Evolutionary conservation across 2,888 invertebrate genomes (phyloP).

Genomic region (Griposia aprilina): DNA sequence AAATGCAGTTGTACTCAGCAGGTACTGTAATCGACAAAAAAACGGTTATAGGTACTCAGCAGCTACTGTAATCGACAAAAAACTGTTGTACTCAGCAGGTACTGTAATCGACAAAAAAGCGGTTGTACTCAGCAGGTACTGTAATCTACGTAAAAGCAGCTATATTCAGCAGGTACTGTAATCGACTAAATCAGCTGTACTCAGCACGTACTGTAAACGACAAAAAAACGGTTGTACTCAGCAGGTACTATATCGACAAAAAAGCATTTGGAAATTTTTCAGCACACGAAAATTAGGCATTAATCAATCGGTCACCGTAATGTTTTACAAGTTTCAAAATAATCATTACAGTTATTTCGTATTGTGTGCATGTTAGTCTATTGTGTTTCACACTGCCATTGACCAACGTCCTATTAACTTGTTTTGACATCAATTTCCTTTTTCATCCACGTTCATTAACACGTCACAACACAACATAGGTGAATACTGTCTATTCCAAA

Average conservation of each 20-base stretch:
- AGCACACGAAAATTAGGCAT: neutral
- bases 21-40: too few relatives aligned
- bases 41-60: too few relatives aligned
- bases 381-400: slow-evolving; percentile 39
- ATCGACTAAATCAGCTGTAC: too few relatives aligned
- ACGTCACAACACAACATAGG: slow-evolving; percentile 33
- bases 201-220: neutral
- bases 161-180: too few relatives aligned
- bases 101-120: too few relatives aligned
- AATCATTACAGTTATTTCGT: slow-evolving; percentile 29
- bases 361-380: slow-evolving; percentile 22
- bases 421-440: slow-evolving; percentile 63
- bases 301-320: neutral
- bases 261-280: neutral
- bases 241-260: neutral
- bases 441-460: slow-evolving; percentile 58
- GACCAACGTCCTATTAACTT: slow-evolving; percentile 42
- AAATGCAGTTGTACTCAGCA: neutral
- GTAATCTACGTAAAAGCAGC: too few relatives aligned
- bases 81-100: too few relatives aligned
- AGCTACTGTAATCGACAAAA: too few relatives aligned
- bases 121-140: too few relatives aligned
- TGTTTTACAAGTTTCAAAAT: slow-evolving; percentile 4
- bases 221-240: neutral
- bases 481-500: neutral